A percentile compares a stretch with the other conserved stretches of the same genome.
phyloP scores from a whole-genome alignment of 2,797 vertebrate genomes.

The Discoglossus pictus region DNA sequence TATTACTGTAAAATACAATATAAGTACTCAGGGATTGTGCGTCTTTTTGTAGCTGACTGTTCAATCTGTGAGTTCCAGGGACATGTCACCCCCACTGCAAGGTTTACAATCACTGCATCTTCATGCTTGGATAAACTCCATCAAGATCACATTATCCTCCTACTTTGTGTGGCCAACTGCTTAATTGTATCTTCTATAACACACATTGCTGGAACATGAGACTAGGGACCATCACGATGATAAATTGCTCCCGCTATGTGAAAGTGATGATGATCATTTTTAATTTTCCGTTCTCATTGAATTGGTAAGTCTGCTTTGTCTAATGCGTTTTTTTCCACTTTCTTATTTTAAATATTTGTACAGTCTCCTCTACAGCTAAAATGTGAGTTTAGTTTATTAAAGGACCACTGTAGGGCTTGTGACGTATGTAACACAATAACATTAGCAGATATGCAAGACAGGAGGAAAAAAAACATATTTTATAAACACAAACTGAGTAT shows the following conservation, averaged over 20 bases:
- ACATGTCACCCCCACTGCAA: constrained; percentile 61
- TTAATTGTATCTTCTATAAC: constrained; percentile 93
- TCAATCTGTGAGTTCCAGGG: constrained; percentile 40
- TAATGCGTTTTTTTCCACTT: constrained; percentile 67
- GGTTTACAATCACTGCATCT: constrained; percentile 84
- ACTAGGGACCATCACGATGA: constrained; percentile 82
- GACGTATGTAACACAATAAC: too few species aligned
- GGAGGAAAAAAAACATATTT: too few species aligned
- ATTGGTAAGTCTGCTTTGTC: constrained; percentile 55
- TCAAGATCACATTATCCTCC: constrained; percentile 95
- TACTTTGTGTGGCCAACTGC: constrained; percentile 75
- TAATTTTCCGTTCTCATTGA: constrained; percentile 82
- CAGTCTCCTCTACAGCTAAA: too few species aligned
- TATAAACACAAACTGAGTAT: too few species aligned
- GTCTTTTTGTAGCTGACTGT: not conserved
- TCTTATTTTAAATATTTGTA: too few species aligned
- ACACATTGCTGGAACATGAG: constrained; percentile 85
- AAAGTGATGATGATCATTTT: constrained; percentile 91
- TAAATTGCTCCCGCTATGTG: constrained; percentile 92
- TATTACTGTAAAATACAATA: too few species aligned
- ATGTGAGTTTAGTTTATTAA: too few species aligned
- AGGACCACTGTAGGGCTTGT: too few species aligned
- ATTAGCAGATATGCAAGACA: too few species aligned
- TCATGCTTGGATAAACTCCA: constrained; percentile 94
- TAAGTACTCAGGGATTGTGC: too few species aligned